A percentile compares a stretch with the other conserved stretches of the same genome.
Evolutionary conservation across 2,797 vertebrate species (phyloP).

Genomic region (Chelon auratus): DNA sequence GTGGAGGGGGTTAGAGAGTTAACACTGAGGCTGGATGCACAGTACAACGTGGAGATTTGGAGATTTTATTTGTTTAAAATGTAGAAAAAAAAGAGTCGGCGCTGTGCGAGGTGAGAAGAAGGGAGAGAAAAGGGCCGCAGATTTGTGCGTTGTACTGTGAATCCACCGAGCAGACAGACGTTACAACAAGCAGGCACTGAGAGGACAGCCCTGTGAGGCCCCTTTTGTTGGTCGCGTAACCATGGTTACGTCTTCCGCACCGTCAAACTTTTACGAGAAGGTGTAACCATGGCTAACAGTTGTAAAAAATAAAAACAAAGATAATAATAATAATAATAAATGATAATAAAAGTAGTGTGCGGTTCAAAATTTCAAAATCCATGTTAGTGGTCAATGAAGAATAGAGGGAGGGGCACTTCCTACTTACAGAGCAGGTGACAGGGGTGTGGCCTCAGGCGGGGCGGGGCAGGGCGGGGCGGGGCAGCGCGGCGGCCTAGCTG

Average conservation of each 20-base stretch:
- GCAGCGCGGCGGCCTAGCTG: conserved; percentile 72
- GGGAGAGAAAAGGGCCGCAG: neutral
- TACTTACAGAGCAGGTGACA: conserved; percentile 99
- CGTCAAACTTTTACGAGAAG: conserved; percentile 25
- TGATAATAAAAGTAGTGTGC: conserved; percentile 54
- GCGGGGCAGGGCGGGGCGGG: conserved; percentile 59
- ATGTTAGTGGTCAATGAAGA: conserved; percentile 81
- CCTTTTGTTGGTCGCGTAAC: conserved; percentile 59
- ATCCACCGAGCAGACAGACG: conserved; percentile 72
- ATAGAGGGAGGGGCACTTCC: conserved; percentile 92
- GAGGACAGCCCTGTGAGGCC: conserved; percentile 84
- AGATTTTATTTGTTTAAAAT: neutral
- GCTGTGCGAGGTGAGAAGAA: too few relatives aligned
- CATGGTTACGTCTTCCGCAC: conserved; percentile 62
- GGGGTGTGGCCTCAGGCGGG: conserved; percentile 96
- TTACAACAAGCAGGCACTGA: conserved; percentile 74
- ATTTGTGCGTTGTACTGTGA: conserved; percentile 62
- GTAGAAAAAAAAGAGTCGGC: too few relatives aligned
- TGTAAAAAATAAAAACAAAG: conserved; percentile 39
- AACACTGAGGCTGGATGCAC: conserved; percentile 70
- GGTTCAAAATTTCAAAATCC: conserved; percentile 66
- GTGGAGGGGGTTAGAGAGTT: conserved; percentile 66
- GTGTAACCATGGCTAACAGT: conserved; percentile 51
- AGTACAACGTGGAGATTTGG: conserved; percentile 43
- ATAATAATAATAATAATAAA: neutral